Conservation (phyloP, 2,888 invertebrate species). For the Hyposoter didymator region DNA sequence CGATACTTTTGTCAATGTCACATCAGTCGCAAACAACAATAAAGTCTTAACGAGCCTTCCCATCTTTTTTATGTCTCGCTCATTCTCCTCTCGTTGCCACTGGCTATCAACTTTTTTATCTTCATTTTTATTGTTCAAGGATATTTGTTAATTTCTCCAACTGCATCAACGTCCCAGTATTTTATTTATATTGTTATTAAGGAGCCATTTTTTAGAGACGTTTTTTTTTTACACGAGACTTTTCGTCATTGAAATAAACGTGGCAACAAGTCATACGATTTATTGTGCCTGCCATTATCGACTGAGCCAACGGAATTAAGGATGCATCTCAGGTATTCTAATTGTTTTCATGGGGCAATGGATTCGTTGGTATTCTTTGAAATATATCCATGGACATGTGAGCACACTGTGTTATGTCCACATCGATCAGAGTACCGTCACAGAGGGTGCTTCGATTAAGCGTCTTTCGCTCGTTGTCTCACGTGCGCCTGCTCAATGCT, state of each 20-base stretch:
- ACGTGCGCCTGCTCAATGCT: constrained; percentile 25
- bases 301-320: constrained; percentile 55
- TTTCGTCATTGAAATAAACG: background rate
- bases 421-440: constrained; percentile 73
- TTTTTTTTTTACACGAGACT: background rate
- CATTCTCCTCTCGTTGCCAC: constrained; percentile 8
- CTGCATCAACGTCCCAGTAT: background rate
- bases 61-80: constrained; percentile 24
- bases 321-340: constrained; percentile 68
- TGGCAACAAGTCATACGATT: background rate
- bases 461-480: constrained; percentile 57
- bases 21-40: background rate
- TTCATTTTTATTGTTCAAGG: background rate
- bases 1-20: constrained; percentile 12
- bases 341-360: constrained; percentile 69
- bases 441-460: constrained; percentile 76
- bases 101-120: background rate
- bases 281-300: constrained; percentile 18
- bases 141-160: background rate
- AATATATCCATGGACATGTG: background rate
- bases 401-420: background rate
- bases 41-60: constrained; percentile 31
- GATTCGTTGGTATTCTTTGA: constrained; percentile 59
- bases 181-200: background rate
- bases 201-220: background rate